Evolutionary conservation across 1,140 invertebrate genomes (phyloP), one percentile per base, ranked within the genome.

Genomic region (Bombus waltoni): DNA sequence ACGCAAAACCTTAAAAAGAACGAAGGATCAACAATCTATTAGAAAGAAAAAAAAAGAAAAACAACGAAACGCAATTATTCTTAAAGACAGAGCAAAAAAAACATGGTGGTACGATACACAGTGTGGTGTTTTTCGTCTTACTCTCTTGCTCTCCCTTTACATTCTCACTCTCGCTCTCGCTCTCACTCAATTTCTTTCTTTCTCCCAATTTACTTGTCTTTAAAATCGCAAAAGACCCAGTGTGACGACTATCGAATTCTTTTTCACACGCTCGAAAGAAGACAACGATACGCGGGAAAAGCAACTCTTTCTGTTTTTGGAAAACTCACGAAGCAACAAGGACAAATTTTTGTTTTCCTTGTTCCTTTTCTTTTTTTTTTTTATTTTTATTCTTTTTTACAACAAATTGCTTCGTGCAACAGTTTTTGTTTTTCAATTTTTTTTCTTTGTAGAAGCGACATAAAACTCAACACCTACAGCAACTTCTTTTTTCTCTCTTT

Each of bases 81-180:
- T 85, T 72, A 57, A 82, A 88, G 70, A 88, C 79, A 87, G 72
- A 62, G 59, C 59, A 62, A 62, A 71, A 79, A 84, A 79, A 76
- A 79, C 71, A 47, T 44, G 77, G 68, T 88, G 78, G 44, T 89
- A 73, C 59, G 35, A 68, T 75, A 80, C 82, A 80, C 38, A 88
- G 44, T 70, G 68, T 75, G 75, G 44, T 84, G 75, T 83, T 83
- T 77, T 76, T 68, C 59, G 32, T 62, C 28, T 53, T 53, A 53
- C 32, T 77, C 35, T 57, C 62, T 77, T 47, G 53, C 65, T 81
- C 47, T 77, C 59, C 47, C 72, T 82, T 22, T 25, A 62, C 25
- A 62, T 62, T 38, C 35, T 53, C 35, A 59, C 47, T 59, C 35
- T 42, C 53, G 3, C 66, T 62, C 57, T 44, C 47, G 2, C 38